A percentile compares a stretch with the other conserved stretches of the same genome.
These are phyloP conservation scores for Caradrina clavipalpis DNA, from an alignment of 2,888 invertebrate species.

Conservation along the genomic window DNA sequence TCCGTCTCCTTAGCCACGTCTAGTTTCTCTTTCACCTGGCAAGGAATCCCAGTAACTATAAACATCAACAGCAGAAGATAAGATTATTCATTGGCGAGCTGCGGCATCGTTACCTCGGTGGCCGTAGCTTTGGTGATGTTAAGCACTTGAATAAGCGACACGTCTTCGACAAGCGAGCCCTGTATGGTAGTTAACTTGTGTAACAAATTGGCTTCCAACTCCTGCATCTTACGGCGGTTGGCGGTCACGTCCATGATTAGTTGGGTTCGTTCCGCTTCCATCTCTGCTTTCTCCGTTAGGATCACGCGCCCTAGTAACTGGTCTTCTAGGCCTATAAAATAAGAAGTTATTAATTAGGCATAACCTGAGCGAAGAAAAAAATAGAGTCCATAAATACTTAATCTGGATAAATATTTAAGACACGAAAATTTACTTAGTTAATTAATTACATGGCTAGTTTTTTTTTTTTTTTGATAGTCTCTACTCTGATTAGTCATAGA, in stretches of 20 bases:
- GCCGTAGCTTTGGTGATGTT: constrained; percentile 96
- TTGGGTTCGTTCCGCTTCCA: constrained; percentile 95
- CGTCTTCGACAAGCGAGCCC: constrained; percentile 96
- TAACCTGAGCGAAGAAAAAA: not conserved
- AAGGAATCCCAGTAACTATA: not conserved
- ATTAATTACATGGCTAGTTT: too few species aligned
- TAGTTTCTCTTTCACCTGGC: constrained; percentile 94
- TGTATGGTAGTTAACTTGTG: constrained; percentile 96
- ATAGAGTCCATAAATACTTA: too few species aligned
- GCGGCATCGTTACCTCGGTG: constrained; percentile 71
- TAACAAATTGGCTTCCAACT: constrained; percentile 95
- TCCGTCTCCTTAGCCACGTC: constrained; percentile 95
- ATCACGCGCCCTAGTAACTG: constrained; percentile 96
- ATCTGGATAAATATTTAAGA: too few species aligned
- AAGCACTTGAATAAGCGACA: constrained; percentile 95
- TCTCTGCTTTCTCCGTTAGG: constrained; percentile 95
- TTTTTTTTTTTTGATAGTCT: too few species aligned
- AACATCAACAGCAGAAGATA: not conserved
- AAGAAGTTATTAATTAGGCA: not conserved
- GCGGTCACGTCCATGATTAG: constrained; percentile 95
- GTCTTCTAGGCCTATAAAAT: constrained; percentile 93
- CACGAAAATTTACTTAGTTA: too few species aligned
- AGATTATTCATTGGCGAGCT: not conserved
- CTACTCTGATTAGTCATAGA: too few species aligned
- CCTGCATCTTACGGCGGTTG: constrained; percentile 96